phyloP scores from a whole-genome alignment of 2,888 invertebrate genomes.

The Brenthis ino region DNA sequence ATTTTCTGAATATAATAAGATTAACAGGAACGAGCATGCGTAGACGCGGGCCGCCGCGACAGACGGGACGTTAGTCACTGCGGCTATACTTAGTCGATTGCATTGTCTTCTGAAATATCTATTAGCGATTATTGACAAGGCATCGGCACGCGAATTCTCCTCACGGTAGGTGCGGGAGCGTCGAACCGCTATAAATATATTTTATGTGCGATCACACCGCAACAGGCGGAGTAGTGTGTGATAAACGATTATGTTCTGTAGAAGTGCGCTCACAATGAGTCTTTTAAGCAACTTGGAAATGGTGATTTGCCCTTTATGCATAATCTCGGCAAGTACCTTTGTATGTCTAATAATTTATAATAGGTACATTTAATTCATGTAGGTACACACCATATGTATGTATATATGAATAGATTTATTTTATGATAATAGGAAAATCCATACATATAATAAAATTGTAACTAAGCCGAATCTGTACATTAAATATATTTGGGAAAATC shows the following conservation, averaged over 20 bases:
- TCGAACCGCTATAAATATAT: conserved; percentile 80
- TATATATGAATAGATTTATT: too few relatives aligned
- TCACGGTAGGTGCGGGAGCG: conserved; percentile 80
- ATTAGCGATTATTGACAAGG: conserved; percentile 82
- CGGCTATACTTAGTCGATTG: conserved; percentile 78
- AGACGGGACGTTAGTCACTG: conserved; percentile 76
- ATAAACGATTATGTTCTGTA: conserved; percentile 41
- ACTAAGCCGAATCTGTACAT: too few relatives aligned
- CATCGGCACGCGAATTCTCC: conserved; percentile 79
- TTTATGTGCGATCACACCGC: conserved; percentile 66
- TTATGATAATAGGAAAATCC: too few relatives aligned
- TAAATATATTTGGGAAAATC: too few relatives aligned
- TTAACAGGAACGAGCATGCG: conserved; percentile 71
- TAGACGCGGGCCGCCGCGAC: conserved; percentile 54
- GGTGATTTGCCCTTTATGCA: background rate
- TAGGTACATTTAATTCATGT: too few relatives aligned
- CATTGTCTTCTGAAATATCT: conserved; percentile 83
- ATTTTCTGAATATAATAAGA: conserved; percentile 78
- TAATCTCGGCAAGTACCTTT: background rate
- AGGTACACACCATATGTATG: too few relatives aligned
- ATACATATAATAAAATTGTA: too few relatives aligned
- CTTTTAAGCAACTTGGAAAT: background rate
- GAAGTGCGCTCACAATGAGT: conserved; percentile 18
- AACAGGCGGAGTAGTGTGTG: conserved; percentile 58
- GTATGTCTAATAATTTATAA: too few relatives aligned